phyloP scores from a whole-genome alignment of 1,140 invertebrate species.

The Ceratoteleas bidentatus region DNA sequence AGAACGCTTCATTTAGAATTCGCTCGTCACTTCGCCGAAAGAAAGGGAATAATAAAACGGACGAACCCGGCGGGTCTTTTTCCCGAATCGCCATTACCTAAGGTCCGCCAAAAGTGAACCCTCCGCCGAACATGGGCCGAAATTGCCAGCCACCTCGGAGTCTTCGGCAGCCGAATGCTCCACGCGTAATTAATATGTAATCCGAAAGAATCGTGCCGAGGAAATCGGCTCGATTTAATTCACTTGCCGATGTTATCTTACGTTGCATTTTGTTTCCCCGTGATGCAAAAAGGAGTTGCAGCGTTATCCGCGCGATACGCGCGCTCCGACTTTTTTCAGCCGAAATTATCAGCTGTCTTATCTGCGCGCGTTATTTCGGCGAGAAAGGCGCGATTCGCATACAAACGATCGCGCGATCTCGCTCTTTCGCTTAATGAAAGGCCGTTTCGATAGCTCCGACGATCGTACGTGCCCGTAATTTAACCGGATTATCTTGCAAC shows the following conservation, averaged over 20 bases:
- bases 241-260: conserved; percentile 19
- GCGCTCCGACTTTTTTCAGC: conserved; percentile 16
- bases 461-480: conserved; percentile 60
- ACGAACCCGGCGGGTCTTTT: too few species aligned
- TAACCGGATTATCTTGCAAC: conserved; percentile 50
- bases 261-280: conserved; percentile 11
- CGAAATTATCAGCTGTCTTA: conserved; percentile 42
- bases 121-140: not conserved
- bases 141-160: not conserved
- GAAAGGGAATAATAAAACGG: too few species aligned
- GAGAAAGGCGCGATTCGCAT: conserved; percentile 45
- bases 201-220: conserved; percentile 9
- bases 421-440: conserved; percentile 60
- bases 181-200: conserved; percentile 22
- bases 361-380: conserved; percentile 44
- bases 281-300: not conserved
- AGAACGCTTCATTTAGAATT: too few species aligned
- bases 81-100: too few species aligned
- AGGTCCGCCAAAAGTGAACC: too few species aligned
- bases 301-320: conserved; percentile 24
- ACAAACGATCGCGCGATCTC: conserved; percentile 54
- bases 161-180: too few species aligned
- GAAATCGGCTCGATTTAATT: conserved; percentile 19
- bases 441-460: conserved; percentile 47
- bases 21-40: too few species aligned